These are phyloP conservation scores for Caenorhabditis brenneri DNA, from an alignment of 1,140 invertebrate genomes.

Conservation along the genomic window DNA sequence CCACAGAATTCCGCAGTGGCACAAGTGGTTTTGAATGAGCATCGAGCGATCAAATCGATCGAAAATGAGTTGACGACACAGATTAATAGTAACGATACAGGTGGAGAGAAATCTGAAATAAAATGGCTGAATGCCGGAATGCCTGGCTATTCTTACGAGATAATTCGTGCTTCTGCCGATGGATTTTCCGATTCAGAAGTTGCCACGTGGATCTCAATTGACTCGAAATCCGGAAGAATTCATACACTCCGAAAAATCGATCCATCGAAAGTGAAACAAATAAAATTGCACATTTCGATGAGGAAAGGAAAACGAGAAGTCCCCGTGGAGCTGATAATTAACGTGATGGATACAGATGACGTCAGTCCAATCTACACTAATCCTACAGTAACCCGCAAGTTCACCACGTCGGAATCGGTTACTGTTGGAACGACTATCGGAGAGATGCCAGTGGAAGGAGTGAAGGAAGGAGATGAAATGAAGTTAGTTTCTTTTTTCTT, in stretches of 20 bases:
- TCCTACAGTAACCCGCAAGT: background rate
- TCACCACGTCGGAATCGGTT: background rate
- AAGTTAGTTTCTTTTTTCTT: background rate
- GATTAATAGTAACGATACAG: slow-evolving; percentile 28
- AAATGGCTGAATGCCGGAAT: slow-evolving; percentile 43
- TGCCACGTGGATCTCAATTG: slow-evolving; percentile 38
- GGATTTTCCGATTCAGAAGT: slow-evolving; percentile 40
- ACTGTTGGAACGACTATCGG: background rate
- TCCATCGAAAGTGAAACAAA: slow-evolving; percentile 17
- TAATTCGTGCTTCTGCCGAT: slow-evolving; percentile 28
- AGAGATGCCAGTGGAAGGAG: background rate
- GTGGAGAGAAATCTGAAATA: slow-evolving; percentile 38
- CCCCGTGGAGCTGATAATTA: slow-evolving; percentile 47
- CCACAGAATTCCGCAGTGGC: slow-evolving; percentile 7
- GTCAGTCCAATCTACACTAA: slow-evolving; percentile 36
- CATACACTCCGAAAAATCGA: slow-evolving; percentile 8
- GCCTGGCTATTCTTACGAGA: slow-evolving; percentile 45
- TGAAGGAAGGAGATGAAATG: background rate
- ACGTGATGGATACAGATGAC: slow-evolving; percentile 48
- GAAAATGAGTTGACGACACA: slow-evolving; percentile 40
- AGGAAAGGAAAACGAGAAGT: slow-evolving; percentile 50
- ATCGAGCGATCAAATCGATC: slow-evolving; percentile 1
- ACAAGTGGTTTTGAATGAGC: slow-evolving; percentile 42
- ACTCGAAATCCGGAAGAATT: slow-evolving; percentile 39
- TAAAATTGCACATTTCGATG: slow-evolving; percentile 45